Evolutionary conservation across 2,113 vertebrate genomes (phyloP).

Genomic region (Bucco capensis): DNA sequence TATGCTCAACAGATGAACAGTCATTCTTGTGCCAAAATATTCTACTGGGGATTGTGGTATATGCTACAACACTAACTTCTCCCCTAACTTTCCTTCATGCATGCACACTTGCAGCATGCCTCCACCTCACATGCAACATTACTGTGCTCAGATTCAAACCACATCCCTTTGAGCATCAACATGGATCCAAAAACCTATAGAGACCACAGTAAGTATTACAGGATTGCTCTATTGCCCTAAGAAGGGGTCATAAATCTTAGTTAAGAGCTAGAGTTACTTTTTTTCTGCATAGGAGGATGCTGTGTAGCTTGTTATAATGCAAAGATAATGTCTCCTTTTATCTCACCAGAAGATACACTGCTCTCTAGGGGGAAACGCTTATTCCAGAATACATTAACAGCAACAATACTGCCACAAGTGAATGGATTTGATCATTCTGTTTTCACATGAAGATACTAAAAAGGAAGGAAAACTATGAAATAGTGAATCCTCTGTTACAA

Average conservation of each 20-base stretch:
- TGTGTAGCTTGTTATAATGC: not conserved
- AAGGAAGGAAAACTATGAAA: not conserved
- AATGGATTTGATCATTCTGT: not conserved
- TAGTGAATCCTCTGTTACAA: not conserved
- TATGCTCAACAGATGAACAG: not conserved
- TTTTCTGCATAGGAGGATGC: not conserved
- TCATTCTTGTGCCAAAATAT: not conserved
- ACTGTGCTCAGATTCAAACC: not conserved
- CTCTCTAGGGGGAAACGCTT: not conserved
- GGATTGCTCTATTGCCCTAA: not conserved
- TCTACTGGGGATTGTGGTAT: not conserved
- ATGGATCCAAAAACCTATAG: not conserved
- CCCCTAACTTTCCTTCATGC: not conserved
- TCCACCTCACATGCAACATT: not conserved
- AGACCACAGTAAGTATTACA: not conserved
- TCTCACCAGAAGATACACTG: not conserved
- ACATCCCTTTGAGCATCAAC: not conserved
- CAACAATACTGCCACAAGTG: not conserved
- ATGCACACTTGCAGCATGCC: not conserved
- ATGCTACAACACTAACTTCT: not conserved
- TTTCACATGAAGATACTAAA: not conserved
- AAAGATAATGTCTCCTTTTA: not conserved
- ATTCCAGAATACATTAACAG: not conserved
- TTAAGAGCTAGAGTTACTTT: not conserved
- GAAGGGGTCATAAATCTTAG: not conserved